Conservation (phyloP, 2,888 invertebrate genomes). For the Octodonta nipae region DNA sequence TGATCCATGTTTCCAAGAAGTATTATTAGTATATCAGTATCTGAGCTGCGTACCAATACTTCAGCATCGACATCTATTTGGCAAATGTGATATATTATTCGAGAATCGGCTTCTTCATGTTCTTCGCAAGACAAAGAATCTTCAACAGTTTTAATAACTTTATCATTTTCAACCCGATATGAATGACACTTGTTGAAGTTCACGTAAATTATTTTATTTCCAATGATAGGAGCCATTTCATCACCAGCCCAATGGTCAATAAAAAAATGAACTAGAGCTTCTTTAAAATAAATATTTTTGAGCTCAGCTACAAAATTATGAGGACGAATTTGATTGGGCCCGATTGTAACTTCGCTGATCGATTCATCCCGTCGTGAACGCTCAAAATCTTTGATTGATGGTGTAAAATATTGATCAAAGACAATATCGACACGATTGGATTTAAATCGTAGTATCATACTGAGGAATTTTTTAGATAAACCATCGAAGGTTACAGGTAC, state of each 20-base stretch:
- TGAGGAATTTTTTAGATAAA: constrained; percentile 11
- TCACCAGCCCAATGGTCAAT: constrained; percentile 17
- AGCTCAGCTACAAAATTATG: constrained; percentile 3
- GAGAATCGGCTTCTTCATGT: constrained; percentile 13
- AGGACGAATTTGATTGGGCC: constrained; percentile 2
- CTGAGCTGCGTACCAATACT: constrained; percentile 14
- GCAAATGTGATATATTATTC: constrained; percentile 9
- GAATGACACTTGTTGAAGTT: constrained; percentile 12
- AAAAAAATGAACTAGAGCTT: constrained; percentile 19
- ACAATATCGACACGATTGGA: constrained; percentile 11
- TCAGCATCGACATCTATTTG: constrained; percentile 7
- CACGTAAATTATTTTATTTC: constrained; percentile 15
- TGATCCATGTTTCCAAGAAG: constrained; percentile 14
- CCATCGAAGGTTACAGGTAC: constrained; percentile 10
- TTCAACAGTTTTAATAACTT: constrained; percentile 6
- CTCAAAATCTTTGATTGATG: constrained; percentile 15
- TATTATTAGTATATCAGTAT: constrained; percentile 16
- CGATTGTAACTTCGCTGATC: constrained; percentile 2
- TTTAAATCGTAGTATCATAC: constrained; percentile 6
- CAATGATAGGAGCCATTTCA: constrained; percentile 16
- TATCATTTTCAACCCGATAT: constrained; percentile 16
- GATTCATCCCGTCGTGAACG: constrained; percentile 6
- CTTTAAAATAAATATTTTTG: constrained; percentile 2
- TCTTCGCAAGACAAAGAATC: constrained; percentile 8
- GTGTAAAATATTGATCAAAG: constrained; percentile 14